Conservation (phyloP, 2,797 vertebrate genomes). For the Galago senegalensis region DNA sequence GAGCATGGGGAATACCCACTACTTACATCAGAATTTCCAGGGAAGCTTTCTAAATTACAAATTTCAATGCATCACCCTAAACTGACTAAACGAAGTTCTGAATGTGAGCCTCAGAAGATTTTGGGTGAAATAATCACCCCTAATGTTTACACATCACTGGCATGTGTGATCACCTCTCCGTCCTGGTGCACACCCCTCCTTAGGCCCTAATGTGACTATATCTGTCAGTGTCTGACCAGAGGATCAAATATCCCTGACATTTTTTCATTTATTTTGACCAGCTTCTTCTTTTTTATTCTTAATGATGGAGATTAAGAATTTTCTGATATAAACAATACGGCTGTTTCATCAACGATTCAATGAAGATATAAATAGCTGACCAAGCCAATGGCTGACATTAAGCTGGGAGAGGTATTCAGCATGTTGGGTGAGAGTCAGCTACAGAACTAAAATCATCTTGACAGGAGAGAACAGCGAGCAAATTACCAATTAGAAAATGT, state of each 20-base stretch:
- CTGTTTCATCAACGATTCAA: neutral
- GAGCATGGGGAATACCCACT: rapidly evolving
- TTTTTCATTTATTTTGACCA: neutral
- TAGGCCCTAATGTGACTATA: neutral
- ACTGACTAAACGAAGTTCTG: neutral
- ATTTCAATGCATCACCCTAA: neutral
- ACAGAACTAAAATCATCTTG: neutral
- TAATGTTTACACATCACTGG: neutral
- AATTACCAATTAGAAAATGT: neutral
- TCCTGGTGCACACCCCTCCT: rapidly evolving
- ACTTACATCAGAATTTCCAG: neutral
- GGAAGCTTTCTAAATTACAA: neutral
- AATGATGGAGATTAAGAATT: neutral
- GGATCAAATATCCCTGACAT: neutral
- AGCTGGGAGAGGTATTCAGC: neutral
- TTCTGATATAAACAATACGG: neutral
- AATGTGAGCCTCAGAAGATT: neutral
- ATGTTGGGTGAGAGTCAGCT: neutral
- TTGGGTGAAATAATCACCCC: neutral
- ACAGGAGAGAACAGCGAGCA: neutral
- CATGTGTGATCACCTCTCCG: neutral
- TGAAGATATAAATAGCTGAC: neutral
- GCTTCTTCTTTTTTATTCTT: neutral
- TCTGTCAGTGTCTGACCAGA: neutral
- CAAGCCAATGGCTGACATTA: neutral